These are phyloP conservation scores for Rhodophaea formosa DNA, from an alignment of 2,888 invertebrate genomes.

Conservation along the genomic window DNA sequence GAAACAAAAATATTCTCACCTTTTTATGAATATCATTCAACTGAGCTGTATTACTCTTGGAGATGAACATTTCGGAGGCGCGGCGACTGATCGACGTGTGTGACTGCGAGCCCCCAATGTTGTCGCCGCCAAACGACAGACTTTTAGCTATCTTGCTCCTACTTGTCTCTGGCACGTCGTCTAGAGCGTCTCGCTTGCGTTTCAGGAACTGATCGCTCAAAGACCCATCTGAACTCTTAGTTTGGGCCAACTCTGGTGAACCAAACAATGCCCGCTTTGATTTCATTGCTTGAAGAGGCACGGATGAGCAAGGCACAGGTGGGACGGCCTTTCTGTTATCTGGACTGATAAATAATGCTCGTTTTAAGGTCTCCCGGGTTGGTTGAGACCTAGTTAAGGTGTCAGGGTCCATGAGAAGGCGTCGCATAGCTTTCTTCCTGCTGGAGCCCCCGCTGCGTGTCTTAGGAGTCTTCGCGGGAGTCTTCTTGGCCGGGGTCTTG, in stretches of 20 bases:
- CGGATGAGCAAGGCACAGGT: slow-evolving; percentile 54
- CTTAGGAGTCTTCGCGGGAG: slow-evolving; percentile 79
- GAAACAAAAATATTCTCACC: slow-evolving; percentile 54
- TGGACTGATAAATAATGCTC: slow-evolving; percentile 89
- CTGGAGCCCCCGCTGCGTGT: slow-evolving; percentile 83
- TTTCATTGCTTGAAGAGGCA: slow-evolving; percentile 74
- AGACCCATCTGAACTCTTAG: slow-evolving; percentile 63
- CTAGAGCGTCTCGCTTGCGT: slow-evolving; percentile 65
- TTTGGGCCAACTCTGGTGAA: slow-evolving; percentile 76
- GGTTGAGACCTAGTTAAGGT: slow-evolving; percentile 57
- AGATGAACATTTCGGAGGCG: slow-evolving; percentile 58
- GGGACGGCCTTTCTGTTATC: slow-evolving; percentile 64
- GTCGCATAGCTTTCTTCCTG: slow-evolving; percentile 79
- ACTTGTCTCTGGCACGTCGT: slow-evolving; percentile 48
- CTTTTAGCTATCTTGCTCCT: slow-evolving; percentile 79
- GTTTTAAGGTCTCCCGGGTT: slow-evolving; percentile 81
- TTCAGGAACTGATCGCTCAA: slow-evolving; percentile 52
- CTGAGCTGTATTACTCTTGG: slow-evolving; percentile 62
- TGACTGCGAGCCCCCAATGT: slow-evolving; percentile 44
- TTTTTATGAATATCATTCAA: slow-evolving; percentile 84
- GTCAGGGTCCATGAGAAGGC: slow-evolving; percentile 68
- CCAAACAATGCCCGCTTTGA: slow-evolving; percentile 85
- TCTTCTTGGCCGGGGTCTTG: slow-evolving; percentile 76
- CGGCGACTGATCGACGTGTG: slow-evolving; percentile 51
- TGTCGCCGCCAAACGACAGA: slow-evolving; percentile 80